Evolutionary conservation across 2,113 vertebrate genomes (phyloP), one percentile per base, ranked within the genome.

Genomic region (Pandion haliaetus): DNA sequence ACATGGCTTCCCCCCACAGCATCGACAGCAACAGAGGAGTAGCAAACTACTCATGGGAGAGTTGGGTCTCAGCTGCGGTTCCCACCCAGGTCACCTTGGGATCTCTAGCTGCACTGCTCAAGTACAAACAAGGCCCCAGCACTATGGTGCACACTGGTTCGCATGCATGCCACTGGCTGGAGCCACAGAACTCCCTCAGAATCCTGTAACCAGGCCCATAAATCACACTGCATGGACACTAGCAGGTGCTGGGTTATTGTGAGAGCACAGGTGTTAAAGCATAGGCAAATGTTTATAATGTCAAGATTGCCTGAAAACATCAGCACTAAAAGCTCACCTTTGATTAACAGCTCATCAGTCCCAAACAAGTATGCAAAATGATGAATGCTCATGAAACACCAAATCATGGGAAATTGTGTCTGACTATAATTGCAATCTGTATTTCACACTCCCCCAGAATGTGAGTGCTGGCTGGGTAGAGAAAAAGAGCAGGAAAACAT

Each of bases 101-200:
- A 45, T 4, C 8, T 52, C 20, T 11, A 31, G 14, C 31, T 65
- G 26, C 17, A 10, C 8, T 9, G 10, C 25, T 17, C 5, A 34
- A 54, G 42, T 5, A 10, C 23, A 67, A 14, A 52, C 0, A 3
- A 71, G 5, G 14, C 4, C 31, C 6, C n/a, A 44, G 58, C 17
- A 36, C 8, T 4, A 8, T 2, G 14, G 6, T 49, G n/a, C 2
- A 19, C 10, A 8, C 42, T 6, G 19, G 3, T 62, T 20, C 1
- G 1, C 8, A 16, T 0, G 0, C 2, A 12, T 47, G 29, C 25
- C 62, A 26, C 32, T 3, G 3, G 7, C 2, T 32, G 40, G 47
- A 80, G 28, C 2, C 32, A 9, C 17, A 44, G 66, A 55, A 50
- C 34, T 6, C 34, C 42, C 38, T 50, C 42, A 40, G 69, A 28